phyloP scores from a whole-genome alignment of 1,140 invertebrate species.

The Ooceraea biroi region DNA sequence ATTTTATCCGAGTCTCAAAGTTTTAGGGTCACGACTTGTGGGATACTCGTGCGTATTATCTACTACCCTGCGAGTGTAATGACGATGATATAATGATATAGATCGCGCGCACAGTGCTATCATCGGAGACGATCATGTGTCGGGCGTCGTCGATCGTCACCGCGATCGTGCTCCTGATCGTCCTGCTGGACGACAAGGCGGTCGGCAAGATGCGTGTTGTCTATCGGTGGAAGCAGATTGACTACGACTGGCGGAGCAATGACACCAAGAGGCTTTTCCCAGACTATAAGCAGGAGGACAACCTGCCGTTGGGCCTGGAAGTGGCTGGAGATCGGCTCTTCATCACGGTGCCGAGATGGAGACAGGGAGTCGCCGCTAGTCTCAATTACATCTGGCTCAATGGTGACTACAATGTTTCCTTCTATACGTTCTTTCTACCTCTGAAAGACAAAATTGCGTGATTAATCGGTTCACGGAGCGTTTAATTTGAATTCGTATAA shows the following conservation, averaged over 20 bases:
- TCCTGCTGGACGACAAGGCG: conserved; percentile 68
- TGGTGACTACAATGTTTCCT: conserved; percentile 85
- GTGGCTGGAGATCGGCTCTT: conserved; percentile 89
- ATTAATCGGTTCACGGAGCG: no score
- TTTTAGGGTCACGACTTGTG: no score
- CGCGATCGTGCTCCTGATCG: neutral
- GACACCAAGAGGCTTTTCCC: conserved; percentile 81
- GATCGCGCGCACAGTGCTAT: conserved; percentile 7
- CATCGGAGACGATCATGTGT: conserved; percentile 15
- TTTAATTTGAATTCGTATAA: no score
- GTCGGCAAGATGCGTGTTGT: conserved; percentile 89
- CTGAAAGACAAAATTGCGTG: no score
- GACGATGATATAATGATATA: neutral
- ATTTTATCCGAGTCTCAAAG: no score
- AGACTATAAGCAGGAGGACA: conserved; percentile 88
- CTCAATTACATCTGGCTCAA: conserved; percentile 90
- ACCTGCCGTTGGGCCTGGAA: conserved; percentile 90
- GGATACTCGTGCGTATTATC: no score
- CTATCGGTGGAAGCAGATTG: conserved; percentile 91
- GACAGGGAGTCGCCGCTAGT: conserved; percentile 90
- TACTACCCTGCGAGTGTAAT: no score
- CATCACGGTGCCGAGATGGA: conserved; percentile 91
- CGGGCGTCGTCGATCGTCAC: neutral
- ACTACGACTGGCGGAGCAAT: conserved; percentile 88
- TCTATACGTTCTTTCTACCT: no score